These are phyloP conservation scores for Fringilla coelebs DNA, from an alignment of 2,797 vertebrate species.

Conservation along the genomic window DNA sequence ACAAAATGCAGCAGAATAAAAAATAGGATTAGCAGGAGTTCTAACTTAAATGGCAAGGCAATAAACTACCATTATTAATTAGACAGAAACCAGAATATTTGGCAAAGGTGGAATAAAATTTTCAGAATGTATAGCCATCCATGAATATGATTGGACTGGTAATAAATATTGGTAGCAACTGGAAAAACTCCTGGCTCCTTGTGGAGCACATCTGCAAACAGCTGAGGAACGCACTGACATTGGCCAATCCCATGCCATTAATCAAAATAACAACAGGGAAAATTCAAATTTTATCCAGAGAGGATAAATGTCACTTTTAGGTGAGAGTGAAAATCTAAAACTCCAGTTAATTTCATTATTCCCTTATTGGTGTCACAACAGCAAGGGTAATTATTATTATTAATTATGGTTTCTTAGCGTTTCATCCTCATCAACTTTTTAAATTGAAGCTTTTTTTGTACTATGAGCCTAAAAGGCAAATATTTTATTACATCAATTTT, in stretches of 20 bases:
- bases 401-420: neutral
- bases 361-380: accelerated
- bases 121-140: neutral
- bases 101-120: neutral
- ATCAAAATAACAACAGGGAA: neutral
- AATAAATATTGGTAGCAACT: neutral
- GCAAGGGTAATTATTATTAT: neutral
- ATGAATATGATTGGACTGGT: neutral
- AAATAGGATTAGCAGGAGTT: neutral
- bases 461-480: neutral
- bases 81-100: neutral
- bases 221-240: neutral
- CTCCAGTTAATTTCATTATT: neutral
- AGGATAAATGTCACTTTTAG: neutral
- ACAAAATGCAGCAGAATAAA: neutral
- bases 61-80: neutral
- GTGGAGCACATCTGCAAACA: neutral
- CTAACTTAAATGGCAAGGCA: neutral
- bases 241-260: neutral
- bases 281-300: too few species aligned
- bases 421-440: neutral
- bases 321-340: neutral
- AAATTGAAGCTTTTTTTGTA: neutral
- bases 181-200: neutral
- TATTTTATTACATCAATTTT: neutral